Evolutionary conservation across 2,888 invertebrate genomes (phyloP).

Genomic region (Tetragonula carbonaria): DNA sequence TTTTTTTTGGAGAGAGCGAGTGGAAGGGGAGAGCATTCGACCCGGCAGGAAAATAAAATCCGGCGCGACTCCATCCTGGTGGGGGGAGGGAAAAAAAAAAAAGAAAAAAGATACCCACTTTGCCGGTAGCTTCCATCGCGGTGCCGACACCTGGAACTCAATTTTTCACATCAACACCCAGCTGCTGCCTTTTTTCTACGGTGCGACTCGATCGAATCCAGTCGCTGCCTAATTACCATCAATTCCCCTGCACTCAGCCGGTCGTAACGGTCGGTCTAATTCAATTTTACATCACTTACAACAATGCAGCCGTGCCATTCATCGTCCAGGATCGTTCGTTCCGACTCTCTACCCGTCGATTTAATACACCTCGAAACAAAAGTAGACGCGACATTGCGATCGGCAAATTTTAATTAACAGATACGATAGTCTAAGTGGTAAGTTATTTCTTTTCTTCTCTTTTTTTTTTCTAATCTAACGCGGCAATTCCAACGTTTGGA

Average conservation of each 20-base stretch:
- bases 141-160: not conserved
- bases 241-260: slow-evolving; percentile 6
- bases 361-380: slow-evolving; percentile 26
- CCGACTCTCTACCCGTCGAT: not conserved
- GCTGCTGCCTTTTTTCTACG: not conserved
- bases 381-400: not conserved
- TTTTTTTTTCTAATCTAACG: too few relatives aligned
- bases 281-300: slow-evolving; percentile 14
- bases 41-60: slow-evolving; percentile 7
- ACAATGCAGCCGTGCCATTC: not conserved
- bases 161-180: slow-evolving; percentile 14
- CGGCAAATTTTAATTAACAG: slow-evolving; percentile 1
- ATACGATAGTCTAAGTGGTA: not conserved
- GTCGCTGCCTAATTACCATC: slow-evolving; percentile 17
- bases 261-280: not conserved
- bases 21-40: not conserved
- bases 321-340: not conserved
- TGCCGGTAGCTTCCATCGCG: not conserved
- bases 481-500: too few relatives aligned
- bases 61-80: not conserved
- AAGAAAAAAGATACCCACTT: not conserved
- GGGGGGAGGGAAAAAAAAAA: too few relatives aligned
- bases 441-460: too few relatives aligned
- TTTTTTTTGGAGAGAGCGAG: too few relatives aligned
- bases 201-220: slow-evolving; percentile 3